Conservation (phyloP, 1,140 invertebrate species). For the Zaprionus taronus region DNA sequence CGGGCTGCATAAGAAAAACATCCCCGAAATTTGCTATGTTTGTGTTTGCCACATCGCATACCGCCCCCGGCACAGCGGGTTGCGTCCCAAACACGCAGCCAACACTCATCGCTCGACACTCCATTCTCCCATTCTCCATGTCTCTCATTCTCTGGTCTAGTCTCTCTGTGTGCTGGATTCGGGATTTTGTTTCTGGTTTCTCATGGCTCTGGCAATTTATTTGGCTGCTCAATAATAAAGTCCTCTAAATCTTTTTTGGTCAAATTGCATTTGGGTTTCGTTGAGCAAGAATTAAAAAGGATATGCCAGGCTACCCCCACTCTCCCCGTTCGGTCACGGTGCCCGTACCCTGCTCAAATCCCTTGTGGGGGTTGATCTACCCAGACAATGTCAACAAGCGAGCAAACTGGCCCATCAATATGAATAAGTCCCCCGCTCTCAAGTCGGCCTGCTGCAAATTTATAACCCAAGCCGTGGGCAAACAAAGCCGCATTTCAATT, state of each 20-base stretch:
- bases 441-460: conserved; percentile 14
- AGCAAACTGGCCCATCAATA: conserved; percentile 42
- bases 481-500: conserved; percentile 56
- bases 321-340: not conserved
- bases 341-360: not conserved
- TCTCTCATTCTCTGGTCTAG: conserved; percentile 6
- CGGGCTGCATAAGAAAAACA: conserved; percentile 30
- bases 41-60: conserved; percentile 25
- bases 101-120: conserved; percentile 7
- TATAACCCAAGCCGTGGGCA: conserved; percentile 32
- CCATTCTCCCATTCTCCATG: conserved; percentile 10
- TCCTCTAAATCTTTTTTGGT: conserved; percentile 67
- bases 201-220: conserved; percentile 49
- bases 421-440: conserved; percentile 15
- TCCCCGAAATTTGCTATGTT: conserved; percentile 27
- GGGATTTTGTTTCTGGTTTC: conserved; percentile 6
- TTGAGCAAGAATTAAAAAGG: conserved; percentile 59
- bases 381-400: conserved; percentile 56
- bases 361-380: conserved; percentile 45
- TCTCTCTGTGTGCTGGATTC: not conserved
- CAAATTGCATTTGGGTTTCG: conserved; percentile 63
- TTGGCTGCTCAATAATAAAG: conserved; percentile 65
- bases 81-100: conserved; percentile 8
- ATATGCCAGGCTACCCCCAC: conserved; percentile 31
- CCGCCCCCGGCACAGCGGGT: conserved; percentile 49